These are phyloP conservation scores for Drosophila micromelanica DNA, from an alignment of 1,140 invertebrate genomes.

Conservation along the genomic window DNA sequence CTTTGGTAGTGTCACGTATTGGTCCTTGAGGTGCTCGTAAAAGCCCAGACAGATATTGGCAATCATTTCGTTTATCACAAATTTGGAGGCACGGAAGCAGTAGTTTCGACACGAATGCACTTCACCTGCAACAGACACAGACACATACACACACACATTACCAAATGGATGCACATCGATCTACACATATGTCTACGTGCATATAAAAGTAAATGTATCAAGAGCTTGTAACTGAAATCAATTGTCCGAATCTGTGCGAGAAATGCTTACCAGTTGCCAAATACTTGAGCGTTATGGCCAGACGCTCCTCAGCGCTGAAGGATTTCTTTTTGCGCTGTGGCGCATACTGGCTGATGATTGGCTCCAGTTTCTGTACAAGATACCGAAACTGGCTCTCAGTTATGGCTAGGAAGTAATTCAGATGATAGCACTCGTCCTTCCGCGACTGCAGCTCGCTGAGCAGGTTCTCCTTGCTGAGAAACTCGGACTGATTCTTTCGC, in stretches of 20 bases:
- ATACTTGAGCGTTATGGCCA: constrained; percentile 83
- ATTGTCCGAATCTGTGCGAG: neutral
- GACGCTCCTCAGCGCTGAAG: constrained; percentile 80
- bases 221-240: too few relatives aligned
- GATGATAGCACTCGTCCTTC: constrained; percentile 80
- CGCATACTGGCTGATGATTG: constrained; percentile 78
- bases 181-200: neutral
- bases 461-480: constrained; percentile 77
- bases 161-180: constrained; percentile 14
- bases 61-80: constrained; percentile 84
- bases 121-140: constrained; percentile 67
- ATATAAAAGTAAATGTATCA: constrained; percentile 1
- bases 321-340: constrained; percentile 81
- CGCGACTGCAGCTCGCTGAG: constrained; percentile 77
- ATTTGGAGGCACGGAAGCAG: constrained; percentile 84
- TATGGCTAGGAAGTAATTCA: constrained; percentile 83
- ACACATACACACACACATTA: constrained; percentile 7
- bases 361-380: constrained; percentile 76
- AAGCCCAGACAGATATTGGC: constrained; percentile 83
- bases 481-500: constrained; percentile 78
- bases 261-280: constrained; percentile 77
- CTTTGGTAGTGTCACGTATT: constrained; percentile 83
- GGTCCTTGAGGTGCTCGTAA: constrained; percentile 81
- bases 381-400: constrained; percentile 81
- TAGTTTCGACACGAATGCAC: constrained; percentile 84